These are phyloP conservation scores for Aethina tumida DNA, from an alignment of 1,140 invertebrate species.

Conservation along the genomic window DNA sequence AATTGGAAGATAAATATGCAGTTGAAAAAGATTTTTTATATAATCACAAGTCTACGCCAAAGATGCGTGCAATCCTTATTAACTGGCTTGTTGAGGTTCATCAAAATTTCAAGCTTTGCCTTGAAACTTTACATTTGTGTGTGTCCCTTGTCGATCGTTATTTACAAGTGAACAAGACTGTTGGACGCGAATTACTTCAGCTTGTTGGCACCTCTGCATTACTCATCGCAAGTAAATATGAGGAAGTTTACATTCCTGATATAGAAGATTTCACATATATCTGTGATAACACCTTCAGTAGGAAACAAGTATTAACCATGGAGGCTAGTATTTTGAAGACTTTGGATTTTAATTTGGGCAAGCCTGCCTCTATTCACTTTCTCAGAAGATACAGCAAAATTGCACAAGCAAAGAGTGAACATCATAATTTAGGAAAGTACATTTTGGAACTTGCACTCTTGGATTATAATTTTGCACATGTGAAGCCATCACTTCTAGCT, in stretches of 20 bases:
- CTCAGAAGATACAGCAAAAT: constrained; percentile 61
- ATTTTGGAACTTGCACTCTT: constrained; percentile 72
- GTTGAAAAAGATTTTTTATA: constrained; percentile 53
- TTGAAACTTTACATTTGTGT: constrained; percentile 85
- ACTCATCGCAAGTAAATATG: constrained; percentile 90
- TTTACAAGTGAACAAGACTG: constrained; percentile 62
- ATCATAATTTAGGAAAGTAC: constrained; percentile 88
- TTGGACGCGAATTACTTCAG: constrained; percentile 61
- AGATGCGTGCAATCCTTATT: constrained; percentile 80
- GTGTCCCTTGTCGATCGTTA: constrained; percentile 85
- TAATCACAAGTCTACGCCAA: constrained; percentile 57
- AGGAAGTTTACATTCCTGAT: constrained; percentile 87
- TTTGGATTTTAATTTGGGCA: constrained; percentile 72
- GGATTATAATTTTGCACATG: constrained; percentile 72
- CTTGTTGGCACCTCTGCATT: constrained; percentile 85
- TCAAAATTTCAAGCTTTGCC: constrained; percentile 72
- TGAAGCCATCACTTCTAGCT: constrained; percentile 70
- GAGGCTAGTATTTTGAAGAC: constrained; percentile 67
- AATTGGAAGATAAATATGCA: constrained; percentile 56
- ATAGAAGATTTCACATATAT: constrained; percentile 87
- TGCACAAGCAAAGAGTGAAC: constrained; percentile 51
- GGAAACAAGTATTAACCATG: constrained; percentile 45
- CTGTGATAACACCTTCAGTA: constrained; percentile 61
- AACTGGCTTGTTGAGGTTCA: constrained; percentile 95
- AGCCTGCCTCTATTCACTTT: constrained; percentile 82